phyloP scores from a whole-genome alignment of 2,113 vertebrate genomes.

The Albula glossodonta region DNA sequence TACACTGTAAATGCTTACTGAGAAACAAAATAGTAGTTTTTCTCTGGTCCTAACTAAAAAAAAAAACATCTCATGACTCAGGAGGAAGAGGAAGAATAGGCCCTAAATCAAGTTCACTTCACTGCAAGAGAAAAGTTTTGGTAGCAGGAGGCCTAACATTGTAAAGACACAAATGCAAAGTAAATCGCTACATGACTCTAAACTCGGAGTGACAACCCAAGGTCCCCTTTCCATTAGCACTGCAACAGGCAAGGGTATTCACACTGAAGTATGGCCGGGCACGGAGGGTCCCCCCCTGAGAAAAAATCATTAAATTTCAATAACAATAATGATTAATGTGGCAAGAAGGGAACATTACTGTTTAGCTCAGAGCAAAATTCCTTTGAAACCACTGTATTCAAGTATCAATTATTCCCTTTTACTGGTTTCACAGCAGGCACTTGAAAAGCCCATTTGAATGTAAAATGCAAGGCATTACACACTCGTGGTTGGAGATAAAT shows the following conservation, averaged over 20 bases:
- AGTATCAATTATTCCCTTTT: conserved; percentile 45
- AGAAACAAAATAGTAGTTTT: too few relatives aligned
- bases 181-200: neutral
- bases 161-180: neutral
- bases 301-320: neutral
- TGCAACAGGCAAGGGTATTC: neutral
- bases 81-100: too few relatives aligned
- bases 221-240: neutral
- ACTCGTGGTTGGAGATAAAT: conserved; percentile 33
- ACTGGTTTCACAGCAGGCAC: conserved; percentile 29
- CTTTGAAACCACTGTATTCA: conserved; percentile 25
- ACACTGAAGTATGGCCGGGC: neutral
- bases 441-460: conserved; percentile 39
- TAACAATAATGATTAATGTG: neutral
- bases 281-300: neutral
- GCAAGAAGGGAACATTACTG: neutral
- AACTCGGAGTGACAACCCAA: neutral
- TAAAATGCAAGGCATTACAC: conserved; percentile 34
- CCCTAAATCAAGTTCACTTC: neutral
- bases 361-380: conserved; percentile 14
- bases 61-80: too few relatives aligned
- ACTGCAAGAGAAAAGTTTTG: neutral
- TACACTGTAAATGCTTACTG: too few relatives aligned
- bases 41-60: too few relatives aligned
- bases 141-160: neutral